Percentiles rank a stretch among this genome's conserved stretches.
phyloP scores from a whole-genome alignment of 2,888 invertebrate species.

The Plutella xylostella region DNA sequence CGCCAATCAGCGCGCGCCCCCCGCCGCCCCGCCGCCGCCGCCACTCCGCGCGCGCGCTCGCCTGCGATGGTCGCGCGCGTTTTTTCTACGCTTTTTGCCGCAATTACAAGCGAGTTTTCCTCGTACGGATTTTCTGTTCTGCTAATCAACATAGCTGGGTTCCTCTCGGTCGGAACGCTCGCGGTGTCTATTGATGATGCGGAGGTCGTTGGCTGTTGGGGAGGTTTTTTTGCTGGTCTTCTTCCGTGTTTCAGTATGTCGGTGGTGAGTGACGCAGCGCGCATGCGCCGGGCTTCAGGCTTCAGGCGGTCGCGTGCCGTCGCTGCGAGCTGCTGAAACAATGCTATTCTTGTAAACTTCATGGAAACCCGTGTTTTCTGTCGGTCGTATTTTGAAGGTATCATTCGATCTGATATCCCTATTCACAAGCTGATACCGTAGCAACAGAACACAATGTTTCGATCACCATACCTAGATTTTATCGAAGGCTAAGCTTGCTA shows the following conservation, averaged over 20 bases:
- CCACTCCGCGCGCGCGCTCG: constrained; percentile 38
- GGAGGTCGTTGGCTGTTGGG: constrained; percentile 3
- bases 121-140: constrained; percentile 40
- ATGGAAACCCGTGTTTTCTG: too few relatives aligned
- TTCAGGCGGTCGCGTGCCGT: too few relatives aligned
- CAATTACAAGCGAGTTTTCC: constrained; percentile 49
- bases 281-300: background rate
- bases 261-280: too few relatives aligned
- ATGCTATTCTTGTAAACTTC: too few relatives aligned
- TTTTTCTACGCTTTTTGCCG: constrained; percentile 39
- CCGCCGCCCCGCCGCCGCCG: constrained; percentile 21
- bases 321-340: too few relatives aligned
- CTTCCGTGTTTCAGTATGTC: too few relatives aligned
- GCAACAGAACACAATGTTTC: too few relatives aligned
- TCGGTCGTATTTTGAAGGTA: too few relatives aligned
- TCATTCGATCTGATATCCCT: too few relatives aligned
- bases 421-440: too few relatives aligned
- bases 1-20: constrained; percentile 40
- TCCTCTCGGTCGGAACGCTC: constrained; percentile 40
- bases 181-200: constrained; percentile 9
- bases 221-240: background rate
- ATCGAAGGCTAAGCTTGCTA: too few relatives aligned
- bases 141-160: constrained; percentile 46
- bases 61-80: constrained; percentile 40
- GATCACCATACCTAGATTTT: too few relatives aligned